Evolutionary conservation across 2,888 invertebrate genomes (phyloP).

Genomic region (Listrodromus nycthemerus): DNA sequence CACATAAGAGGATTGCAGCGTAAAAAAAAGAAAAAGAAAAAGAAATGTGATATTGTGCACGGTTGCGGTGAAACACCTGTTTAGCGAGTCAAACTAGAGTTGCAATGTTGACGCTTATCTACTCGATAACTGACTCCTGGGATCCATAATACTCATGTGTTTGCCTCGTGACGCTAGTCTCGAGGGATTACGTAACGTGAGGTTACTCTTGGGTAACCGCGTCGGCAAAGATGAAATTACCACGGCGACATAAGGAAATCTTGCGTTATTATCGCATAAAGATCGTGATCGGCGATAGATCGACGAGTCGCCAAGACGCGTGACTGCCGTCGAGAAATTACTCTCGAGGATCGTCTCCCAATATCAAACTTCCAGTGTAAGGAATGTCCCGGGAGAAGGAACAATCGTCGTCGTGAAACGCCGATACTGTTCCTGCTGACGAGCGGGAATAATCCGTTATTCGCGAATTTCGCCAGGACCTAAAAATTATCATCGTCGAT

Average conservation of each 20-base stretch:
- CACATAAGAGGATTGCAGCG: background rate
- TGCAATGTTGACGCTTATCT: slow-evolving; percentile 19
- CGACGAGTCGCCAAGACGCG: background rate
- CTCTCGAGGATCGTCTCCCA: slow-evolving; percentile 7
- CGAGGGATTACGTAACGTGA: slow-evolving; percentile 57
- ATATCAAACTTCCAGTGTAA: no score
- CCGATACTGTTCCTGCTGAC: no score
- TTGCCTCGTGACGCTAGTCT: slow-evolving; percentile 35
- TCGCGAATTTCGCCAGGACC: slow-evolving; percentile 26
- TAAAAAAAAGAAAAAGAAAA: background rate
- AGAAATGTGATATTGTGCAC: background rate
- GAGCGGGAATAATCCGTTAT: no score
- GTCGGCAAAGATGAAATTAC: slow-evolving; percentile 63
- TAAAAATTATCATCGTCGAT: slow-evolving; percentile 2
- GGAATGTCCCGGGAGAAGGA: no score
- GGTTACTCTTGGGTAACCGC: slow-evolving; percentile 57
- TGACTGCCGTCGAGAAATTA: slow-evolving; percentile 1
- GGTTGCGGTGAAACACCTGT: slow-evolving; percentile 3
- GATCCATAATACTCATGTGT: slow-evolving; percentile 45
- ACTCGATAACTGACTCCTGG: slow-evolving; percentile 10
- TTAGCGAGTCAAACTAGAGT: slow-evolving; percentile 25
- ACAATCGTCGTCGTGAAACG: no score
- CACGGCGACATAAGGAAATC: slow-evolving; percentile 11
- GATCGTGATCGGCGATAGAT: slow-evolving; percentile 35
- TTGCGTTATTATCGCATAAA: slow-evolving; percentile 31